Conservation (phyloP, 2,113 vertebrate species). For the Marcusenius ussheri region DNA sequence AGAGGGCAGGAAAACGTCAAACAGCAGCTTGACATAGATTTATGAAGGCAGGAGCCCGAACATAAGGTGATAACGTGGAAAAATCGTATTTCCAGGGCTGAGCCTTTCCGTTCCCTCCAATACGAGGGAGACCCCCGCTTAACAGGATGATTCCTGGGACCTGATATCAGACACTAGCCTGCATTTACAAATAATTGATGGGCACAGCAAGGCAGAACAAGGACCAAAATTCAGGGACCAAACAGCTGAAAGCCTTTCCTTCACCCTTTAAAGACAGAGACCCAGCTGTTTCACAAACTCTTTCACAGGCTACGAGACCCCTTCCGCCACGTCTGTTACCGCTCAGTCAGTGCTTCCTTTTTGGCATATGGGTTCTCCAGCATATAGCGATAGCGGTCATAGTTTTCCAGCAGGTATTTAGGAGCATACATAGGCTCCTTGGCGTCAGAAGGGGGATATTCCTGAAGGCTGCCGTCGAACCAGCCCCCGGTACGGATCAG, state of each 20-base stretch:
- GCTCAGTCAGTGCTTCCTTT: background rate
- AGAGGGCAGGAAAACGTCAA: background rate
- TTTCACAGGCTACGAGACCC: too few relatives aligned
- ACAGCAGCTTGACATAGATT: background rate
- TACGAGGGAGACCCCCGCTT: background rate
- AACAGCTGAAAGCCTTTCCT: background rate
- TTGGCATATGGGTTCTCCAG: slow-evolving; percentile 71
- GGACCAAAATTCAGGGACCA: background rate
- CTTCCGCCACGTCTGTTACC: background rate
- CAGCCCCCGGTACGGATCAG: slow-evolving; percentile 78
- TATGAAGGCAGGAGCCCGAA: background rate
- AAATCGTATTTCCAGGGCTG: too few relatives aligned
- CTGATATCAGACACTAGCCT: background rate
- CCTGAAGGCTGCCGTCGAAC: slow-evolving; percentile 74
- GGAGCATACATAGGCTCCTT: slow-evolving; percentile 82
- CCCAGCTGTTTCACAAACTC: background rate
- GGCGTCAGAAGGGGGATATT: slow-evolving; percentile 68
- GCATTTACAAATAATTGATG: background rate
- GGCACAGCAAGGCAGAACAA: background rate
- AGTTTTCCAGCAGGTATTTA: slow-evolving; percentile 71
- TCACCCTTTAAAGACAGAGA: background rate
- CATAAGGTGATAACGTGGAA: background rate
- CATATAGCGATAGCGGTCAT: slow-evolving; percentile 64
- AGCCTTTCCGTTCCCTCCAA: background rate
- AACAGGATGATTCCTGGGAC: too few relatives aligned